Evolutionary conservation across 2,113 vertebrate species (phyloP), one percentile per base, ranked within the genome.

Genomic region (Nipponia nippon): DNA sequence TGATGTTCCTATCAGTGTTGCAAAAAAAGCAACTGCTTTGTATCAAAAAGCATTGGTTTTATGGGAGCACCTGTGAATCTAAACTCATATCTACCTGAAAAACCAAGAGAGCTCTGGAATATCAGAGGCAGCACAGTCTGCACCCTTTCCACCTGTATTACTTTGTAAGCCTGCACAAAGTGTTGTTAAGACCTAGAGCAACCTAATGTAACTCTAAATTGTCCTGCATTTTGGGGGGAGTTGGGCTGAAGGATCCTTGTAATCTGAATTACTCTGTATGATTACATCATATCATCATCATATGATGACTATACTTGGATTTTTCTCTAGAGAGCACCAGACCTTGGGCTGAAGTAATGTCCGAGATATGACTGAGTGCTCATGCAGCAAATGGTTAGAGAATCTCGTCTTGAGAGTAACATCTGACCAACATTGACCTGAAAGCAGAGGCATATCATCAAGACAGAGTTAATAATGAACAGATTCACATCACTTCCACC

Each of bases 1-100:
- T 46, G 73, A 47, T 56, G 18, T 61, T 79, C 32, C 32, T 76
- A 2, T 20, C 34, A 65, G 16, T 32, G 18, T 29, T 75, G 38
- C 14, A 42, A 82, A 56, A 44, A 76, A 73, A 29, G 18, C 3
- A 91, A 40, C 2, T 0, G 3, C 12, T 27, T 47, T 3, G 0
- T 59, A 62, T 55, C 22, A 82, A 66, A 90, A 89, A 73, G 3
- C 4, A 8, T 25, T n/a, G n/a, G 2, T 27, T 66, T 91, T 56
- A 59, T 44, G 8, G 44, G 52, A 85, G 4, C 13, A 71, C 29
- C 36, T 69, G 34, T 26, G 19, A 93, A 69, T 76, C 16, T 49
- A 36, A 79, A 61, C 29, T 66, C 3, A 0, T 46, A 36, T 10
- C 29, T 34, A 27, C 9, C 25, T 40, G 47, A 71, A 52, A 75